Conservation (phyloP, 2,797 vertebrate genomes). For the Microtus agrestis region DNA sequence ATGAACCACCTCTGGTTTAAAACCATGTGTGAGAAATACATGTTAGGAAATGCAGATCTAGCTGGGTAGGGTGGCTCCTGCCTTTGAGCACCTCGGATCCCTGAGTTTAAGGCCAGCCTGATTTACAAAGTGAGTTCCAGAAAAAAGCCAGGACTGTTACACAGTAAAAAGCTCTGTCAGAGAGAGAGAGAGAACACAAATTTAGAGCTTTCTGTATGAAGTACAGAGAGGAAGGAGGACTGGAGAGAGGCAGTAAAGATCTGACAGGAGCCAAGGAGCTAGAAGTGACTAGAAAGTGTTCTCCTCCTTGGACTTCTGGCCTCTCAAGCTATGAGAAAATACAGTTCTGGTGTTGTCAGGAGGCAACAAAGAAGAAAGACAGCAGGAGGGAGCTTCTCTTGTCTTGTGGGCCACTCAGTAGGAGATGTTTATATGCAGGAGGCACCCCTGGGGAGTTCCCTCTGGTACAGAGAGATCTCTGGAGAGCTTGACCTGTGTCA, state of each 20-base stretch:
- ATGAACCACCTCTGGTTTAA: slow-evolving; percentile 13
- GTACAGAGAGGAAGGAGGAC: not conserved
- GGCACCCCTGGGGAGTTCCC: not conserved
- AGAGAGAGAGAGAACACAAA: not conserved
- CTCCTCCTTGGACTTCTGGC: not conserved
- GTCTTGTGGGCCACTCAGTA: not conserved
- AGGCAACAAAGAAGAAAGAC: slow-evolving; percentile 2
- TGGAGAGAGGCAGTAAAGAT: not conserved
- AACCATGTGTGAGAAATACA: not conserved
- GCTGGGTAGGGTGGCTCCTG: not conserved
- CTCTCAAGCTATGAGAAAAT: not conserved
- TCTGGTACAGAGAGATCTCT: not conserved
- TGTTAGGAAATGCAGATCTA: not conserved
- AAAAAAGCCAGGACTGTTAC: not conserved
- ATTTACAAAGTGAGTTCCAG: not conserved
- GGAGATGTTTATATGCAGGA: not conserved
- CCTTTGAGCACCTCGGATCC: not conserved
- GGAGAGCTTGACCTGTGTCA: not conserved
- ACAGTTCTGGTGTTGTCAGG: not conserved
- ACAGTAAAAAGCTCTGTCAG: not conserved
- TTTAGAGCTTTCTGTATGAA: not conserved
- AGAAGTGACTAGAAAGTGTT: not conserved
- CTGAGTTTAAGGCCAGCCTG: not conserved
- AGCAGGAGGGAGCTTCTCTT: not conserved
- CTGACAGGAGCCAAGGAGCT: not conserved